Evolutionary conservation across 2,888 invertebrate genomes (phyloP), one percentile per base, ranked within the genome.

Genomic region (Rhagium mordax): DNA sequence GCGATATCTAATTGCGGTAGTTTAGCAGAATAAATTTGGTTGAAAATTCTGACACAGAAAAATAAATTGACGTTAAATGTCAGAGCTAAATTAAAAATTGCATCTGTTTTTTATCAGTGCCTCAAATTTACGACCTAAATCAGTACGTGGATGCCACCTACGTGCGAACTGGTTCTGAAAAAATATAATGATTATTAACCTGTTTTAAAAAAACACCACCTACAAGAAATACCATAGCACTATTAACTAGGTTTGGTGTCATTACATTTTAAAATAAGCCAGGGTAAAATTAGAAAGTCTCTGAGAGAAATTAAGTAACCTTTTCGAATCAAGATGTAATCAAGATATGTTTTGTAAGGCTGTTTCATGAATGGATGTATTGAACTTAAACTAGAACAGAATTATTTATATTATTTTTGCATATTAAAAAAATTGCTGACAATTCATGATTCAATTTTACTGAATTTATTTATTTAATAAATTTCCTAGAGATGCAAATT

Each of bases 181-280:
- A 59, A 59, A 15, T 59, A 4, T 29, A 29, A 33, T 59, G 59
- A 29, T 29, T 29, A 59, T 59, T 59, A 59, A 59, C 27, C 16
- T 29, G 59, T 59, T 33, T 59, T 21, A 27, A 29, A 57, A 57
- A 59, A 59, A 59, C 29, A 59, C 15, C 59, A 59, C 59, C 59
- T 29, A 59, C 59, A 16, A 59, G 16, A 24, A 27, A 59, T 59
- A 16, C 59, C 59, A 33, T 33, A 16, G 6, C 27, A 7, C 4
- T 59, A 59, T 57, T 57, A 55, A 59, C 59, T 8, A 33, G 59
- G 33, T 59, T 33, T 15, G 27, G 33, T 59, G 59, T 29, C 59
- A 18, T 33, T 59, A 29, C 18, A 20, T 27, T 59, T 59, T 24
- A 16, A 16, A 59, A 59, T 27, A 15, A n/a, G 33, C 33, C 59